Conservation (phyloP, 2,113 vertebrate genomes). For the Tyto alba region DNA sequence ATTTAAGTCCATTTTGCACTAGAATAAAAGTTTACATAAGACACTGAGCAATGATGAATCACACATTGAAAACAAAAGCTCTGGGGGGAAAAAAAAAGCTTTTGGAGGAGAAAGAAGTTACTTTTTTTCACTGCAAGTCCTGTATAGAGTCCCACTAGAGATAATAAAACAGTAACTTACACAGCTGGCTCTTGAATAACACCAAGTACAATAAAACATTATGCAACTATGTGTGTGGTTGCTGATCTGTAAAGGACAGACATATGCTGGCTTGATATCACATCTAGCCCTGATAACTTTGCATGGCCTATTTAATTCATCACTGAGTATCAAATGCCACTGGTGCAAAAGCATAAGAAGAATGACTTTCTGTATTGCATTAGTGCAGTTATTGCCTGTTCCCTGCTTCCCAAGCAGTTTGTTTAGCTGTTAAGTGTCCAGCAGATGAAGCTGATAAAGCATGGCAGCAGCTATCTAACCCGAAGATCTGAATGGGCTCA, state of each 20-base stretch:
- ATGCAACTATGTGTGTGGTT: background rate
- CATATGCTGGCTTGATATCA: background rate
- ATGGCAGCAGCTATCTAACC: background rate
- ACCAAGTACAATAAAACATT: background rate
- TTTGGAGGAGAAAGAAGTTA: background rate
- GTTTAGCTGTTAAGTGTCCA: background rate
- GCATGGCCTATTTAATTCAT: background rate
- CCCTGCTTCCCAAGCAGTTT: background rate
- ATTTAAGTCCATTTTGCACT: slow-evolving; percentile 30
- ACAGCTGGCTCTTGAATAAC: background rate
- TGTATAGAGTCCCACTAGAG: background rate
- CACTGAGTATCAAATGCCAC: background rate
- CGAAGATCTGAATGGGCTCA: background rate
- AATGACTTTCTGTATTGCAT: background rate
- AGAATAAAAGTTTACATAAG: slow-evolving; percentile 58
- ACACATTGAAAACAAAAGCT: slow-evolving; percentile 10
- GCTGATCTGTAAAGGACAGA: background rate
- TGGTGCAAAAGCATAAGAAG: background rate
- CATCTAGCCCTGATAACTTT: background rate
- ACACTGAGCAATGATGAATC: background rate
- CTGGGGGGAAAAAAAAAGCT: background rate
- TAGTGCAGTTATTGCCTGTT: background rate
- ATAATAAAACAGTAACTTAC: background rate
- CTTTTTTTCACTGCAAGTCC: background rate
- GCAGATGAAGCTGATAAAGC: slow-evolving; percentile 1